Evolutionary conservation across 2,113 vertebrate genomes (phyloP).

Genomic region (Merops nubicus): DNA sequence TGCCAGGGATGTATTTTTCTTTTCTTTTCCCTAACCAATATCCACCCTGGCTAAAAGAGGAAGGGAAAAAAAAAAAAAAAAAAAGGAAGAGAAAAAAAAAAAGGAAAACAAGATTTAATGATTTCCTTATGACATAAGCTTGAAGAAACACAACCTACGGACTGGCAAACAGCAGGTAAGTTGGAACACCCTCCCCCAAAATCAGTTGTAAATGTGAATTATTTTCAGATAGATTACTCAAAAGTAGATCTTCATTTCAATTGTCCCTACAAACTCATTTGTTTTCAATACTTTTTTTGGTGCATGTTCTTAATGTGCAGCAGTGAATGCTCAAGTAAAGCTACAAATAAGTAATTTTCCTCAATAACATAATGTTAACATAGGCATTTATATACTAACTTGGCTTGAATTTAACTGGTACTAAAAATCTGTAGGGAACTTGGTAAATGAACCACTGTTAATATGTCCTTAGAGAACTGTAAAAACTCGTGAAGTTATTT

Average conservation of each 20-base stretch:
- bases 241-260: not conserved
- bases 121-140: slow-evolving; percentile 81
- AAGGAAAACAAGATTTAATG: slow-evolving; percentile 78
- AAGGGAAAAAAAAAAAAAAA: not conserved
- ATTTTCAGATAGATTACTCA: not conserved
- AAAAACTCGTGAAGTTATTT: not conserved
- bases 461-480: not conserved
- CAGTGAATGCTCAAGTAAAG: not conserved
- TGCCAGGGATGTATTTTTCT: slow-evolving; percentile 69
- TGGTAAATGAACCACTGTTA: not conserved
- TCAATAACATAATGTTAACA: not conserved
- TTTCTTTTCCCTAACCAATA: slow-evolving; percentile 63
- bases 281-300: not conserved
- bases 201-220: not conserved
- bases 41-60: slow-evolving; percentile 59
- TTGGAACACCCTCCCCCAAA: slow-evolving; percentile 48
- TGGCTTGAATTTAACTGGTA: not conserved
- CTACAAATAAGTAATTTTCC: not conserved
- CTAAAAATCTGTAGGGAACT: not conserved
- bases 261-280: not conserved
- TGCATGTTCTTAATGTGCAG: not conserved
- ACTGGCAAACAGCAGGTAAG: slow-evolving; percentile 87
- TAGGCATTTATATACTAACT: not conserved
- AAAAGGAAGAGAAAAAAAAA: not conserved
- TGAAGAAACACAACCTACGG: slow-evolving; percentile 76